These are phyloP conservation scores for Cryptus viduatorius DNA, from an alignment of 2,888 invertebrate genomes.

Conservation along the genomic window DNA sequence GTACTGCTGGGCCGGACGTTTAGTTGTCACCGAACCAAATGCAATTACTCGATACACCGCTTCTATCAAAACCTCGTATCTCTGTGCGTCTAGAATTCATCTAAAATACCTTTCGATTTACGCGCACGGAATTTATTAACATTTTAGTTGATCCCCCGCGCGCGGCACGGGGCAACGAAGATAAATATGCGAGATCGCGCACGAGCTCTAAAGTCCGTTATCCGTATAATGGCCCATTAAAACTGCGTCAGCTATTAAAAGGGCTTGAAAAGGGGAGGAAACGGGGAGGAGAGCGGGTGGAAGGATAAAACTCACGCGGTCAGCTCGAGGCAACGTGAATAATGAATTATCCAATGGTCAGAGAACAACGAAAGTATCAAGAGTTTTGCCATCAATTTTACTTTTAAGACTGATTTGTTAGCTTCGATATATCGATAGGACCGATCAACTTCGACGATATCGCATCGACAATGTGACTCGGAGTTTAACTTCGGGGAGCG, in stretches of 20 bases:
- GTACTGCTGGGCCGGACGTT: neutral
- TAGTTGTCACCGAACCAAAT: neutral
- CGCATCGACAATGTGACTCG: neutral
- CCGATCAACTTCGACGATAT: neutral
- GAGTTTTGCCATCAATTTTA: slow-evolving; percentile 15
- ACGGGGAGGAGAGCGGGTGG: no score
- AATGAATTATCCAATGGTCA: slow-evolving; percentile 7
- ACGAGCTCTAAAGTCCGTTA: neutral
- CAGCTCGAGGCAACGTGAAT: slow-evolving; percentile 40
- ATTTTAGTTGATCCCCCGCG: neutral
- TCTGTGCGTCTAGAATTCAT: neutral
- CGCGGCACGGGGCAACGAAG: neutral
- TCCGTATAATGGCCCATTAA: slow-evolving; percentile 62
- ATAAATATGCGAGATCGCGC: neutral
- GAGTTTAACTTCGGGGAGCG: neutral
- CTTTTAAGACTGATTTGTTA: neutral
- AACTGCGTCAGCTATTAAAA: slow-evolving; percentile 45
- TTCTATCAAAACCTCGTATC: neutral
- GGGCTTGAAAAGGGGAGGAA: neutral
- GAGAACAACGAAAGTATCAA: slow-evolving; percentile 9
- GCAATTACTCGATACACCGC: neutral
- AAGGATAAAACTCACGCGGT: slow-evolving; percentile 2
- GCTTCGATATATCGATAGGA: neutral
- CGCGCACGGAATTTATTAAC: neutral
- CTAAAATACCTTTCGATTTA: neutral